phyloP scores from a whole-genome alignment of 2,888 invertebrate genomes.

The Argynnis bischoffii region DNA sequence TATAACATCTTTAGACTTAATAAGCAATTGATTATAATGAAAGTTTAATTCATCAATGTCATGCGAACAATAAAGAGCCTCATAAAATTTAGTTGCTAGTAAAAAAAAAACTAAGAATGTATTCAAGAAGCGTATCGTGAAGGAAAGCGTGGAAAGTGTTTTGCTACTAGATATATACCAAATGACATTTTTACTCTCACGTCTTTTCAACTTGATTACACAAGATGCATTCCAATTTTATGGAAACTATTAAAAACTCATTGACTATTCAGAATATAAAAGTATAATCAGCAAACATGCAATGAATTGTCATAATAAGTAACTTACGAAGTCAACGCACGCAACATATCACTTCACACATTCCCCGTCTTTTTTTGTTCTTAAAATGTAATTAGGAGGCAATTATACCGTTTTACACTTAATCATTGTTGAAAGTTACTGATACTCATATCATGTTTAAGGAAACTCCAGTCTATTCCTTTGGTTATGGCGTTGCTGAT shows the following conservation, averaged over 20 bases:
- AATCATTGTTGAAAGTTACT: constrained; percentile 19
- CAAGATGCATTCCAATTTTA: constrained; percentile 61
- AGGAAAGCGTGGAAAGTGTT: constrained; percentile 57
- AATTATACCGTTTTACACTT: constrained; percentile 47
- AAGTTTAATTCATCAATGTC: constrained; percentile 38
- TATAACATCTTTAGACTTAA: not conserved
- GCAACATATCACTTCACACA: constrained; percentile 67
- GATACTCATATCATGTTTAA: constrained; percentile 52
- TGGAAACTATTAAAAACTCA: constrained; percentile 67
- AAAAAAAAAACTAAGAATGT: constrained; percentile 37
- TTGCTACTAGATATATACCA: constrained; percentile 51
- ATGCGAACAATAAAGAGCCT: constrained; percentile 37
- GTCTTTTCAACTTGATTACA: constrained; percentile 54
- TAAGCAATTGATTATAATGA: constrained; percentile 25
- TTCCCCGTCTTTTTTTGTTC: constrained; percentile 54
- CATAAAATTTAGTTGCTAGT: constrained; percentile 34
- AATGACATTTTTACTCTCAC: constrained; percentile 55
- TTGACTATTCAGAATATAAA: constrained; percentile 72
- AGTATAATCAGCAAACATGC: constrained; percentile 65
- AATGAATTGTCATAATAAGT: constrained; percentile 64
- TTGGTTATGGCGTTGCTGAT: constrained; percentile 84
- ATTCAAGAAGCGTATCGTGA: constrained; percentile 42
- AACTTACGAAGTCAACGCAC: constrained; percentile 70
- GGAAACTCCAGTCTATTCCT: constrained; percentile 82
- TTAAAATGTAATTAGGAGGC: constrained; percentile 52